Evolutionary conservation across 1,140 invertebrate species (phyloP).

Genomic region (Calycopis cecrops): DNA sequence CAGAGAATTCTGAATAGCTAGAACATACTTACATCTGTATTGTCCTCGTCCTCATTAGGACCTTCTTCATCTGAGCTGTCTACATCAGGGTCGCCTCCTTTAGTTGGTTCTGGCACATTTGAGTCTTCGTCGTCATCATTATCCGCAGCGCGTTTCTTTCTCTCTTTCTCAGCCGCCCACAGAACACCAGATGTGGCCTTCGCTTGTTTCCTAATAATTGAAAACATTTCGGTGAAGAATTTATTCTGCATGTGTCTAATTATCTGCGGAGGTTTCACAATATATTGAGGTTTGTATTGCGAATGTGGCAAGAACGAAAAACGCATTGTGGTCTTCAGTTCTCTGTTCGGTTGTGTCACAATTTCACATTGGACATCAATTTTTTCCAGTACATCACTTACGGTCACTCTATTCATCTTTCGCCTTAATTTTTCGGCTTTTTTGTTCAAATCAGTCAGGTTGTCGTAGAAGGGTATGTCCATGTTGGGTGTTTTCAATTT

Average conservation of each 20-base stretch:
- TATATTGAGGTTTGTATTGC: constrained; percentile 83
- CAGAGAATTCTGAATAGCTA: too few relatives aligned
- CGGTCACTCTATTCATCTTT: constrained; percentile 84
- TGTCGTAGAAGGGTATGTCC: constrained; percentile 88
- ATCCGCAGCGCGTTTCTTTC: constrained; percentile 53
- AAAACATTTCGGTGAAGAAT: constrained; percentile 80
- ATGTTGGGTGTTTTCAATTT: constrained; percentile 97
- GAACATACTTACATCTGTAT: constrained; percentile 55
- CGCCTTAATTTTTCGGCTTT: constrained; percentile 81
- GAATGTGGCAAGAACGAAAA: constrained; percentile 85
- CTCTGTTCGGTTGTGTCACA: constrained; percentile 72
- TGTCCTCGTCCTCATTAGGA: constrained; percentile 81
- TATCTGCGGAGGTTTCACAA: constrained; percentile 81
- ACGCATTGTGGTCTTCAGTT: constrained; percentile 76
- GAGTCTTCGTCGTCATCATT: constrained; percentile 78
- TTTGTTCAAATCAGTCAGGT: constrained; percentile 74
- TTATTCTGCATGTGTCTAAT: constrained; percentile 80
- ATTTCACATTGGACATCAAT: constrained; percentile 81
- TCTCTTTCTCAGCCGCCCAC: constrained; percentile 54
- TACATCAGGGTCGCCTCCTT: constrained; percentile 76
- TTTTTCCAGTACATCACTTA: constrained; percentile 87
- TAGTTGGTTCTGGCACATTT: constrained; percentile 77
- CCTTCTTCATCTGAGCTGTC: constrained; percentile 88
- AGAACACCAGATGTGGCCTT: constrained; percentile 58
- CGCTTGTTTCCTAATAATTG: constrained; percentile 70